Conservation (phyloP, 2,888 invertebrate genomes). For the Ecliptopera silaceata region DNA sequence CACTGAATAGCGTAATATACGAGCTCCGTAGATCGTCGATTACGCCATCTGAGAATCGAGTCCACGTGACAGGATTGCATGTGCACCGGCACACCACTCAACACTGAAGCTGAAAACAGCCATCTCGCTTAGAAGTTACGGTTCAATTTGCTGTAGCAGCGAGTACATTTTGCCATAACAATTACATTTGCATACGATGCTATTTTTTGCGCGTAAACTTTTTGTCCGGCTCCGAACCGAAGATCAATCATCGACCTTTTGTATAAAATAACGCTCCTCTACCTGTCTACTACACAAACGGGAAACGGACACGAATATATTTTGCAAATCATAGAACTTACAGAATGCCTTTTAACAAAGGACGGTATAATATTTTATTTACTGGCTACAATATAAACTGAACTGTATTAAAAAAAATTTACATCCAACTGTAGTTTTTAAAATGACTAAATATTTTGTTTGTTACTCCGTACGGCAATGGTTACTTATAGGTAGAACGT, state of each 20-base stretch:
- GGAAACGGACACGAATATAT: slow-evolving; percentile 18
- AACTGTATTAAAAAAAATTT: too few relatives aligned
- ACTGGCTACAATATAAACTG: not conserved
- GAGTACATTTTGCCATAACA: slow-evolving; percentile 24
- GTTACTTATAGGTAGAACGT: not conserved
- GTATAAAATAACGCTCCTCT: slow-evolving; percentile 36
- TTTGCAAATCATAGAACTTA: slow-evolving; percentile 12
- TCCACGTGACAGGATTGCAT: slow-evolving; percentile 23
- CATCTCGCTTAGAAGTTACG: not conserved
- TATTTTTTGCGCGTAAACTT: slow-evolving; percentile 48
- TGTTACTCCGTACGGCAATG: not conserved
- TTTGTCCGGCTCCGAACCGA: slow-evolving; percentile 40
- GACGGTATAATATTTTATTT: slow-evolving; percentile 5
- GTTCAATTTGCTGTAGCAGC: not conserved
- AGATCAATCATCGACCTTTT: slow-evolving; percentile 45
- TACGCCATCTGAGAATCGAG: slow-evolving; percentile 25
- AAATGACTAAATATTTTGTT: not conserved
- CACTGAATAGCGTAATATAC: slow-evolving; percentile 36
- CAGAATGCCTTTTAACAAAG: slow-evolving; percentile 3
- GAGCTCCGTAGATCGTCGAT: slow-evolving; percentile 39
- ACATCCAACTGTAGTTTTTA: too few relatives aligned
- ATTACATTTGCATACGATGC: slow-evolving; percentile 50
- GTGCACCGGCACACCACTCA: slow-evolving; percentile 10
- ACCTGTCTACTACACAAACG: slow-evolving; percentile 40
- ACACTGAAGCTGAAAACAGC: not conserved